These are phyloP conservation scores for Gobio gobio DNA, from an alignment of 2,113 vertebrate genomes.

Conservation along the genomic window DNA sequence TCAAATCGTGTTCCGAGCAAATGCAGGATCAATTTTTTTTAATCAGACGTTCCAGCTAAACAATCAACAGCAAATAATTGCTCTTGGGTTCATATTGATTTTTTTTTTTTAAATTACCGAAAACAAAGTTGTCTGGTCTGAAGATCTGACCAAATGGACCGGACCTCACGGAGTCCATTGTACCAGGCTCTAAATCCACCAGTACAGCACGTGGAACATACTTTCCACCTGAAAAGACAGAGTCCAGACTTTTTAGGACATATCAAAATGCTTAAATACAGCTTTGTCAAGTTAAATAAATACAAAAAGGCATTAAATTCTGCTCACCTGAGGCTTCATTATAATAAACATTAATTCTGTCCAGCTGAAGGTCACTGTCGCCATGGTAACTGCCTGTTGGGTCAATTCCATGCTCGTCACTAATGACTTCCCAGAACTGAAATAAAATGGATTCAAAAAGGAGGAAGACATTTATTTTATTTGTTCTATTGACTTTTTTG, in stretches of 20 bases:
- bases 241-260: background rate
- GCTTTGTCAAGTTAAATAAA: background rate
- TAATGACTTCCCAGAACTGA: slow-evolving; percentile 64
- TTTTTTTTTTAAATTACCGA: slow-evolving; percentile 41
- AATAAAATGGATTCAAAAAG: background rate
- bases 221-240: slow-evolving; percentile 52
- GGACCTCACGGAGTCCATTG: slow-evolving; percentile 63
- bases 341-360: slow-evolving; percentile 62
- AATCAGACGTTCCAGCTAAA: slow-evolving; percentile 1
- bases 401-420: slow-evolving; percentile 64
- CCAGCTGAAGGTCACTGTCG: slow-evolving; percentile 62
- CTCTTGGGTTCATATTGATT: too few relatives aligned
- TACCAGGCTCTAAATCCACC: slow-evolving; percentile 63
- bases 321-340: slow-evolving; percentile 61
- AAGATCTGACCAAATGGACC: slow-evolving; percentile 64
- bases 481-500: background rate
- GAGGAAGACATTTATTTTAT: background rate
- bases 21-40: background rate
- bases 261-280: background rate
- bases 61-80: too few relatives aligned
- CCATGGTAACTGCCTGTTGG: slow-evolving; percentile 64
- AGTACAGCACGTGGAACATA: slow-evolving; percentile 64
- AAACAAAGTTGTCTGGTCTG: slow-evolving; percentile 64
- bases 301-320: background rate
- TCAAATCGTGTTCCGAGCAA: slow-evolving; percentile 25